Percentiles rank a stretch among this genome's conserved stretches.
Conservation (phyloP, 2,113 vertebrate species). For the Hylia prasina region DNA sequence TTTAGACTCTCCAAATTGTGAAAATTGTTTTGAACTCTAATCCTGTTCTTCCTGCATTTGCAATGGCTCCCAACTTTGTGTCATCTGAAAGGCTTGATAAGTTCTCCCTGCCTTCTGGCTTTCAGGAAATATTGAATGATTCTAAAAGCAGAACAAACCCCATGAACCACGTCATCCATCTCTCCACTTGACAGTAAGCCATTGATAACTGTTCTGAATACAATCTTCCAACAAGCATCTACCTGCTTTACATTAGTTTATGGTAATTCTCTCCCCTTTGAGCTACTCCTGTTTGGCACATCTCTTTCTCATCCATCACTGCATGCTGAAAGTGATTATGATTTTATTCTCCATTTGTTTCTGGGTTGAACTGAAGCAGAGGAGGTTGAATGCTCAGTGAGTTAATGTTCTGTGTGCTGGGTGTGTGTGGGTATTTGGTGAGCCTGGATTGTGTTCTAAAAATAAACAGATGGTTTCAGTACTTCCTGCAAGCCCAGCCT, state of each 20-base stretch:
- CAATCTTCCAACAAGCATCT: background rate
- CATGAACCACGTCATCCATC: background rate
- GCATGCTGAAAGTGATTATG: background rate
- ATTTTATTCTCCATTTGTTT: conserved; percentile 28
- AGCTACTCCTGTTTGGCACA: background rate
- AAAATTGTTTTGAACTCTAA: background rate
- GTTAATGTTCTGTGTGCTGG: background rate
- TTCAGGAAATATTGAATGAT: background rate
- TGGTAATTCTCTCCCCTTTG: background rate
- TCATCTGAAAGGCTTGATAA: background rate
- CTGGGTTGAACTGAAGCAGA: background rate
- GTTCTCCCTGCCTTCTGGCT: background rate
- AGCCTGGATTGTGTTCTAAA: background rate
- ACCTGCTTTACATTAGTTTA: background rate
- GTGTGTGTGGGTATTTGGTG: background rate
- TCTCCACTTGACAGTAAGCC: background rate
- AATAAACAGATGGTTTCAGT: background rate
- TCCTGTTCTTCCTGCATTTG: background rate
- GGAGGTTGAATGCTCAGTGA: background rate
- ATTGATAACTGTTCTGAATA: conserved; percentile 22
- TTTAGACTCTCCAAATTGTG: background rate
- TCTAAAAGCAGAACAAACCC: background rate
- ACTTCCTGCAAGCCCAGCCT: background rate
- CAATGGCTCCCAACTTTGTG: background rate
- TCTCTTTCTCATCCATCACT: conserved; percentile 1